phyloP scores from a whole-genome alignment of 2,888 invertebrate genomes.

The Choreutis nemorana region DNA sequence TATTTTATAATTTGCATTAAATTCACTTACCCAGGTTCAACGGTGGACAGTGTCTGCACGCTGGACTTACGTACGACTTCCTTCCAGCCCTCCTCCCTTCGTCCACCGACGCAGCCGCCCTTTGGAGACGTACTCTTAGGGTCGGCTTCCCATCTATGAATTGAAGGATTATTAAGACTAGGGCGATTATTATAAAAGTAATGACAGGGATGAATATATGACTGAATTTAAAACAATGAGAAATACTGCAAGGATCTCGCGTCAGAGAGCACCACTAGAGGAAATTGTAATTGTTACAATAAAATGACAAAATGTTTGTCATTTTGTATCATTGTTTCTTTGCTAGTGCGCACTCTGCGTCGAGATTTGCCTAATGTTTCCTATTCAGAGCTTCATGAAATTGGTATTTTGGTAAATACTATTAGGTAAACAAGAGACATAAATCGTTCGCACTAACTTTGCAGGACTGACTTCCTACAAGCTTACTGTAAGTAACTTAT shows the following conservation, averaged over 20 bases:
- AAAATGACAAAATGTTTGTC: too few species aligned
- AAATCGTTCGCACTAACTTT: too few species aligned
- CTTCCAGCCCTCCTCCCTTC: constrained; percentile 96
- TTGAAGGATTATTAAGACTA: too few species aligned
- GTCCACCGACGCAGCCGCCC: constrained; percentile 55
- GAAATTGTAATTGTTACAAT: too few species aligned
- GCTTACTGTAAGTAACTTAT: too few species aligned
- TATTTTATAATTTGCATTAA: constrained; percentile 19
- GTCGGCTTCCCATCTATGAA: constrained; percentile 47
- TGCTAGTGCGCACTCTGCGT: too few species aligned
- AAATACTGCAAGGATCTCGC: neutral
- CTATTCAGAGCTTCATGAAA: too few species aligned
- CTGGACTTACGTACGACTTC: constrained; percentile 91
- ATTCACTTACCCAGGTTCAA: constrained; percentile 51
- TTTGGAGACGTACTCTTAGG: constrained; percentile 72
- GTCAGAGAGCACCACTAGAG: neutral
- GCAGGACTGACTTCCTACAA: too few species aligned
- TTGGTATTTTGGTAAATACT: too few species aligned
- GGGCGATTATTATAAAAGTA: neutral
- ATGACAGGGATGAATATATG: neutral
- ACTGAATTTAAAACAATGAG: neutral
- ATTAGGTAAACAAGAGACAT: too few species aligned
- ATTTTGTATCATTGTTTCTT: too few species aligned
- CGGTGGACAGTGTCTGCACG: constrained; percentile 61
- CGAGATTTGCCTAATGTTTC: too few species aligned